Conservation (phyloP, 1,140 invertebrate species). For the Tribolium madens region DNA sequence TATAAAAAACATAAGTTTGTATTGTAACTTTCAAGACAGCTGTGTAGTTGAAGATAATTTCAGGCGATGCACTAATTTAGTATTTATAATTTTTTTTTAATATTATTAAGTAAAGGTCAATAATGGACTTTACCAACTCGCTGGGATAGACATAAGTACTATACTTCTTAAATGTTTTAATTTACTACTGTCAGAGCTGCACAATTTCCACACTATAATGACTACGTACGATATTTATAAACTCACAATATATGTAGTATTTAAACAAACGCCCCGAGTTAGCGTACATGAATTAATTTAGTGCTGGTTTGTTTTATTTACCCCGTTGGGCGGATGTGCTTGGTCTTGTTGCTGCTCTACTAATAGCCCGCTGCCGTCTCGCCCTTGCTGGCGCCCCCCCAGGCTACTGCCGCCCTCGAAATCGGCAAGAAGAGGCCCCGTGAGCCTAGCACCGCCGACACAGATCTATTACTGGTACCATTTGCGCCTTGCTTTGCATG, state of each 20-base stretch:
- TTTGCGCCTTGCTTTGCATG: slow-evolving; percentile 73
- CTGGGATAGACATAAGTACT: background rate
- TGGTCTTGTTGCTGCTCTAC: slow-evolving; percentile 67
- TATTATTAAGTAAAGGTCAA: no score
- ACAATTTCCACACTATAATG: slow-evolving; percentile 14
- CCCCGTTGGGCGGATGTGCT: slow-evolving; percentile 65
- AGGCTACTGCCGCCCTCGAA: slow-evolving; percentile 73
- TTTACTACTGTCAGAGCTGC: slow-evolving; percentile 13
- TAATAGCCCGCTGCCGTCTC: slow-evolving; percentile 69
- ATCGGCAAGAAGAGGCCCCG: slow-evolving; percentile 89
- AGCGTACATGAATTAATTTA: slow-evolving; percentile 62
- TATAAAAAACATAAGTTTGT: no score
- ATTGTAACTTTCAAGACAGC: no score
- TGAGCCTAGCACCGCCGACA: slow-evolving; percentile 77
- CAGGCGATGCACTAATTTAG: no score
- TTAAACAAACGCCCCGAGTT: slow-evolving; percentile 29
- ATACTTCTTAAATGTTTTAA: background rate
- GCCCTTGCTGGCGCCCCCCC: slow-evolving; percentile 68
- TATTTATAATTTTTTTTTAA: no score
- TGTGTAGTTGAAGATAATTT: no score
- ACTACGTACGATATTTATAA: slow-evolving; percentile 14
- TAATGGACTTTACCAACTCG: no score
- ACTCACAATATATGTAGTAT: slow-evolving; percentile 24
- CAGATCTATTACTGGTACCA: slow-evolving; percentile 93
- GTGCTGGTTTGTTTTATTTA: slow-evolving; percentile 66